A percentile compares a stretch with the other conserved stretches of the same genome.
Evolutionary conservation across 1,140 invertebrate genomes (phyloP).

Genomic region (Ostrea denselamellosa): DNA sequence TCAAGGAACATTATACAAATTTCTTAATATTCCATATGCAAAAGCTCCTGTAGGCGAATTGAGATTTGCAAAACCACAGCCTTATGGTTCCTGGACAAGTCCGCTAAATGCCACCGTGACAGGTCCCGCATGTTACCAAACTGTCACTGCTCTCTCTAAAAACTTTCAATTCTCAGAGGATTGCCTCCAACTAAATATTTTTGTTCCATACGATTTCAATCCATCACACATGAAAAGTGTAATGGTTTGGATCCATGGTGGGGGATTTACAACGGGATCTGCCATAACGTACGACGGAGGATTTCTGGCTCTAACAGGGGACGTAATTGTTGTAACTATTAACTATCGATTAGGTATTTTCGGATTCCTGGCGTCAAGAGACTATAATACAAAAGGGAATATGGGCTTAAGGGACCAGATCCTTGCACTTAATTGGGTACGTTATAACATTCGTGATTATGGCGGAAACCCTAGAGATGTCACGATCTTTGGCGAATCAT

Average conservation of each 20-base stretch:
- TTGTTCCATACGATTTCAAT: conserved; percentile 75
- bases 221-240: conserved; percentile 51
- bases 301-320: conserved; percentile 43
- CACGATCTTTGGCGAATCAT: conserved; percentile 72
- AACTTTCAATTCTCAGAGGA: conserved; percentile 58
- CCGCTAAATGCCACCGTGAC: conserved; percentile 83
- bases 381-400: conserved; percentile 57
- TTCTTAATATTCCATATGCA: conserved; percentile 94
- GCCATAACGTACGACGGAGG: conserved; percentile 48
- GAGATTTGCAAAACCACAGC: conserved; percentile 91
- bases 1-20: conserved; percentile 84
- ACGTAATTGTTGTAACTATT: conserved; percentile 63
- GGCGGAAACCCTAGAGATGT: conserved; percentile 70
- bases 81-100: conserved; percentile 86
- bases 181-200: conserved; percentile 69
- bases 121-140: conserved; percentile 94
- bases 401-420: conserved; percentile 84
- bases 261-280: conserved; percentile 53
- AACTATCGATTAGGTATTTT: conserved; percentile 63
- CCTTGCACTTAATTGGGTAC: conserved; percentile 83
- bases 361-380: conserved; percentile 59
- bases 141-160: conserved; percentile 83
- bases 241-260: conserved; percentile 66
- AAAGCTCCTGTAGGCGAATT: conserved; percentile 92
- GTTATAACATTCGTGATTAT: conserved; percentile 74